phyloP scores from a whole-genome alignment of 2,888 invertebrate genomes.

The Caenorhabditis japonica region DNA sequence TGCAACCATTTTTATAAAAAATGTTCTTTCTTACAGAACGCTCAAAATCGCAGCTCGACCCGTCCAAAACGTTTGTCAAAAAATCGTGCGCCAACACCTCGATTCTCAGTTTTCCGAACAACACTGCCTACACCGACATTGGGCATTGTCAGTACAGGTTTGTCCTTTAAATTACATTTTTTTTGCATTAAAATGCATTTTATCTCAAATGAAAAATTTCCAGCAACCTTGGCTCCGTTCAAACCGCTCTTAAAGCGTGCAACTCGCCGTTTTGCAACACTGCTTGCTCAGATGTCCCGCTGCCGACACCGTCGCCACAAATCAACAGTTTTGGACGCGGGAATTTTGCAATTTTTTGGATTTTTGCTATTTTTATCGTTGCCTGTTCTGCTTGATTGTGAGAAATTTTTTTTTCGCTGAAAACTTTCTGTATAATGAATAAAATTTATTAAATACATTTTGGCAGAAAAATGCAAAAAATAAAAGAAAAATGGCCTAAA shows the following conservation, averaged over 20 bases:
- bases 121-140: conserved; percentile 31
- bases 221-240: conserved; percentile 27
- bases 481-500: not conserved
- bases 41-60: conserved; percentile 23
- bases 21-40: conserved; percentile 15
- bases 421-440: not conserved
- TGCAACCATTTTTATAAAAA: not conserved
- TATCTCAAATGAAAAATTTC: too few species aligned
- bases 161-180: not conserved
- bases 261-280: conserved; percentile 55
- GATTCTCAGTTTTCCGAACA: conserved; percentile 46
- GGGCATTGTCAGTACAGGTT: conserved; percentile 54
- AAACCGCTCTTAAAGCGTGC: conserved; percentile 53
- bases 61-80: conserved; percentile 35
- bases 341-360: too few species aligned
- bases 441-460: not conserved
- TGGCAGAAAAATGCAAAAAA: not conserved
- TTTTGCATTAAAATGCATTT: not conserved
- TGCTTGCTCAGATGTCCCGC: conserved; percentile 37
- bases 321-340: too few species aligned
- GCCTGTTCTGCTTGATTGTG: too few species aligned
- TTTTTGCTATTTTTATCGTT: too few species aligned
- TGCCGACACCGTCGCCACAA: conserved; percentile 33
- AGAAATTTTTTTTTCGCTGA: too few species aligned
- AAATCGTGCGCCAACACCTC: conserved; percentile 49